phyloP scores from a whole-genome alignment of 2,113 vertebrate species.

The Hoplias malabaricus region DNA sequence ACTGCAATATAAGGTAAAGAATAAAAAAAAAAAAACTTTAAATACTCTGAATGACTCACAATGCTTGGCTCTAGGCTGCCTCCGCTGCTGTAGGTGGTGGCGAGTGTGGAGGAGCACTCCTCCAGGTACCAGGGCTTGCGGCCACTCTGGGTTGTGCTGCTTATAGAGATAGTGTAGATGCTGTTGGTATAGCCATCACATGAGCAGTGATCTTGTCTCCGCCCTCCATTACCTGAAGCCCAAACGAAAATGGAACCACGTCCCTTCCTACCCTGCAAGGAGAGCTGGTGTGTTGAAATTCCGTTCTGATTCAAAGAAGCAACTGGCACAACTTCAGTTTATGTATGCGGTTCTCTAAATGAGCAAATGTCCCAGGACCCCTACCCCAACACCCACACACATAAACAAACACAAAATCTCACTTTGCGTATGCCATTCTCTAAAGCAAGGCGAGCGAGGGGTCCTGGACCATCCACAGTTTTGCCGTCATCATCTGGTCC shows the following conservation, averaged over 20 bases:
- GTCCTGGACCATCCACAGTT: slow-evolving; percentile 91
- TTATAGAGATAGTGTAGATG: slow-evolving; percentile 91
- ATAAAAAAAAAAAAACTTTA: neutral
- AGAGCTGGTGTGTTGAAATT: neutral
- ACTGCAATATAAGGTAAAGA: no score
- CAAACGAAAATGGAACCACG: slow-evolving; percentile 91
- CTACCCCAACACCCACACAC: neutral
- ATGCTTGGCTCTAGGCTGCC: slow-evolving; percentile 78
- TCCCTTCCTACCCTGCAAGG: slow-evolving; percentile 82
- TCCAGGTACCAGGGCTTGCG: slow-evolving; percentile 86
- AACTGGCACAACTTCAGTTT: no score
- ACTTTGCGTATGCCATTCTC: slow-evolving; percentile 86
- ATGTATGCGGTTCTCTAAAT: no score
- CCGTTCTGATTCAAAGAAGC: no score
- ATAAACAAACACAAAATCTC: slow-evolving; percentile 40
- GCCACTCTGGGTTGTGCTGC: slow-evolving; percentile 79
- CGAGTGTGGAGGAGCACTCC: slow-evolving; percentile 85
- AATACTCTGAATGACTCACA: slow-evolving; percentile 65
- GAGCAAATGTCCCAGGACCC: no score
- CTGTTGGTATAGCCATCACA: slow-evolving; percentile 94
- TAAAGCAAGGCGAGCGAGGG: slow-evolving; percentile 85
- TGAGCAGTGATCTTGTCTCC: slow-evolving; percentile 86
- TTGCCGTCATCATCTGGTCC: slow-evolving; percentile 94
- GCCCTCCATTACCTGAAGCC: slow-evolving; percentile 89
- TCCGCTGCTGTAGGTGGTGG: slow-evolving; percentile 84